phyloP scores from a whole-genome alignment of 2,888 invertebrate species.

The Koerneria pararmatus region DNA sequence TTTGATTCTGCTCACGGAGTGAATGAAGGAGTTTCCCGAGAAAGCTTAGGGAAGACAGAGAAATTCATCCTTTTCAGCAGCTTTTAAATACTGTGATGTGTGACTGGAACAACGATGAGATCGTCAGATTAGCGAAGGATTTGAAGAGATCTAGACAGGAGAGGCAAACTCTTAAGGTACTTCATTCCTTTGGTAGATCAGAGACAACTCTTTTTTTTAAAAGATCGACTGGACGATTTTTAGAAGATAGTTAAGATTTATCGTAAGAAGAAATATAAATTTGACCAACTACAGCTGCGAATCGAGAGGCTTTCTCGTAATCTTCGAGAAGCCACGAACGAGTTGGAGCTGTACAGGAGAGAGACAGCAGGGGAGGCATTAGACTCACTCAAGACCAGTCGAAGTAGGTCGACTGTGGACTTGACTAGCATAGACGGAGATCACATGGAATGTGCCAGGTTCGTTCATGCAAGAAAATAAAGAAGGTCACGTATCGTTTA shows the following conservation, averaged over 20 bases:
- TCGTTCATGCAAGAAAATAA: background rate
- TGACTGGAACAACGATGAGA: constrained; percentile 45
- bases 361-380: too few relatives aligned
- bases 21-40: too few relatives aligned
- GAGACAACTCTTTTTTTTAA: too few relatives aligned
- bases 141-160: constrained; percentile 40
- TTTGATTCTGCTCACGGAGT: too few relatives aligned
- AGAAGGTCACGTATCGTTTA: too few relatives aligned
- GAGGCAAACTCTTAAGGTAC: constrained; percentile 34
- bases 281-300: constrained; percentile 27
- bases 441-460: constrained; percentile 12
- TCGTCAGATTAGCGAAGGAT: constrained; percentile 35
- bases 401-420: constrained; percentile 5
- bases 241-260: too few relatives aligned
- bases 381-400: constrained; percentile 16
- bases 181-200: background rate
- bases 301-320: constrained; percentile 32
- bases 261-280: too few relatives aligned
- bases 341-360: constrained; percentile 34
- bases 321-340: constrained; percentile 33
- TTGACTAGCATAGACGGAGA: constrained; percentile 12
- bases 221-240: too few relatives aligned
- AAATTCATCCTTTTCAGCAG: constrained; percentile 33
- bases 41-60: too few relatives aligned
- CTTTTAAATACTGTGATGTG: constrained; percentile 39